These are phyloP conservation scores for Oreochromis grahami DNA, from an alignment of 2,797 vertebrate genomes.

Conservation along the genomic window DNA sequence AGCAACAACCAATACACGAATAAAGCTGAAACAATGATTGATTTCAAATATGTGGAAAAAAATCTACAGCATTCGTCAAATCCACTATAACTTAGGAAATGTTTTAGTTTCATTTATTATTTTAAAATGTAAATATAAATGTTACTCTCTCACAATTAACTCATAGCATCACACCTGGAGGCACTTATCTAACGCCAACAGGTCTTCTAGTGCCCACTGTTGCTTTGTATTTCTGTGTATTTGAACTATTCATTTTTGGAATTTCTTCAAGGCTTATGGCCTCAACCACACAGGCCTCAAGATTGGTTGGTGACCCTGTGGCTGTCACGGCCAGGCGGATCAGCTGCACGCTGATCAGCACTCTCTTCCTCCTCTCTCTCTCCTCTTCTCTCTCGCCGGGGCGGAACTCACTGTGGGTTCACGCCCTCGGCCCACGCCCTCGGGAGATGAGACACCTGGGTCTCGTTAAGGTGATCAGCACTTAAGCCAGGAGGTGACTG, in stretches of 20 bases:
- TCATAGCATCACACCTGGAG: not conserved
- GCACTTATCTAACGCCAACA: rapidly evolving
- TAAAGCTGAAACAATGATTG: not conserved
- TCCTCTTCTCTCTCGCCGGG: too few species aligned
- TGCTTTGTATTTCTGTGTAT: not conserved
- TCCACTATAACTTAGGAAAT: not conserved
- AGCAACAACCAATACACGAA: not conserved
- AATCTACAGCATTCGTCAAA: not conserved
- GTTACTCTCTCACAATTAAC: not conserved
- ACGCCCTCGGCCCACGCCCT: too few species aligned
- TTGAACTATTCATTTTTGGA: not conserved
- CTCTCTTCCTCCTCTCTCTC: too few species aligned
- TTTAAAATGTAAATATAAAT: not conserved
- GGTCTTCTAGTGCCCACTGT: not conserved
- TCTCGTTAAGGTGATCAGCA: too few species aligned
- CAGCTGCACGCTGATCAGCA: too few species aligned
- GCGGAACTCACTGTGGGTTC: too few species aligned
- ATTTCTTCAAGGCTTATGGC: not conserved
- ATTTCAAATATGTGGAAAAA: not conserved
- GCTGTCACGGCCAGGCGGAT: too few species aligned
- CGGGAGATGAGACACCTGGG: too few species aligned
- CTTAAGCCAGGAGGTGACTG: too few species aligned
- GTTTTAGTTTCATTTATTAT: not conserved
- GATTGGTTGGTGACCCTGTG: not conserved
- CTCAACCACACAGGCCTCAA: not conserved